Evolutionary conservation across 2,797 vertebrate species (phyloP).

Genomic region (Lateolabrax maculatus): DNA sequence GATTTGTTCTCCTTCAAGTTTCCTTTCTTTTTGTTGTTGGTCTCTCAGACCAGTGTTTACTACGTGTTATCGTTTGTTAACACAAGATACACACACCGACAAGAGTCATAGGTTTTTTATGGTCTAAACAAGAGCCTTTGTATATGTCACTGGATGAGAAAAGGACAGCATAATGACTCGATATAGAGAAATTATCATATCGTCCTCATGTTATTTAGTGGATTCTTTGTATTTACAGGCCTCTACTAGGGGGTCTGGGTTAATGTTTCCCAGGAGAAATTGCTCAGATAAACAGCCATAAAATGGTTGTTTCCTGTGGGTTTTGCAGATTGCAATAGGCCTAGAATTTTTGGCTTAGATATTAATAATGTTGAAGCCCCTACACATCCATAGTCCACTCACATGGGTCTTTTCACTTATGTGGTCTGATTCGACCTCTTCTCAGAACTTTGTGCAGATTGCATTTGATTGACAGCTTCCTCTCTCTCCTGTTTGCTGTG

Average conservation of each 20-base stretch:
- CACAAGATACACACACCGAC: background rate
- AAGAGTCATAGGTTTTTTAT: background rate
- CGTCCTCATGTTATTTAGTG: slow-evolving; percentile 6
- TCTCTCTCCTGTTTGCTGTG: background rate
- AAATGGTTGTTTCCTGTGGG: slow-evolving; percentile 42
- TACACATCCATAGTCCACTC: background rate
- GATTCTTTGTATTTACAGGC: slow-evolving; percentile 18
- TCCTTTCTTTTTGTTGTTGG: slow-evolving; percentile 22
- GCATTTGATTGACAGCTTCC: background rate
- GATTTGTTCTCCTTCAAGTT: slow-evolving; percentile 35
- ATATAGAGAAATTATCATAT: background rate
- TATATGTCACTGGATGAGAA: background rate
- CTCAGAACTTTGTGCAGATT: background rate
- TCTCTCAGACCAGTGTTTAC: slow-evolving; percentile 15
- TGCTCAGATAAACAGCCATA: slow-evolving; percentile 44
- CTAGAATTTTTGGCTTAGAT: background rate
- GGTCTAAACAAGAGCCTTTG: background rate
- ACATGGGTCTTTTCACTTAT: background rate
- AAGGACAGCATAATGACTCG: background rate
- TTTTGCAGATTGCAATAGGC: slow-evolving; percentile 18
- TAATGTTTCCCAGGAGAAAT: slow-evolving; percentile 23
- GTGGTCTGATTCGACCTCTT: background rate
- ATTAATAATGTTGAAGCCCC: background rate
- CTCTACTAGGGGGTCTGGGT: background rate
- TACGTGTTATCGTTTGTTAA: slow-evolving; percentile 9